A percentile compares a stretch with the other conserved stretches of the same genome.
phyloP scores from a whole-genome alignment of 2,888 invertebrate genomes.

The Nomada ferruginata region DNA sequence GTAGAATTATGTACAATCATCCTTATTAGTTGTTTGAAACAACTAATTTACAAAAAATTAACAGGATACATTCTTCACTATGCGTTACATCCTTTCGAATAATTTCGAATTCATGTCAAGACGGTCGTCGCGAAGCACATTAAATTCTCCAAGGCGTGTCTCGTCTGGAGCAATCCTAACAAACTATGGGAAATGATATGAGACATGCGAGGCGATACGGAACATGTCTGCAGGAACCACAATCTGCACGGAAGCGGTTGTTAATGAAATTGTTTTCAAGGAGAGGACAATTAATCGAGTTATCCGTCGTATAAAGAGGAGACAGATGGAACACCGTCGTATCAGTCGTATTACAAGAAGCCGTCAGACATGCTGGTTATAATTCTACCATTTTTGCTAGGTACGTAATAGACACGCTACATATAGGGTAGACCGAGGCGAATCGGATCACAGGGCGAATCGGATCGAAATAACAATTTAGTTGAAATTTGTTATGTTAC shows the following conservation, averaged over 20 bases:
- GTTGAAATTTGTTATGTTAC: too few species aligned
- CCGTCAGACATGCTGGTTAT: conserved; percentile 58
- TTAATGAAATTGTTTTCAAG: conserved; percentile 69
- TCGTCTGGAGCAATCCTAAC: conserved; percentile 9
- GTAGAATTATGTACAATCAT: too few species aligned
- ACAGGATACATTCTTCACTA: not conserved
- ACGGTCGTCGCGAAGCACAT: not conserved
- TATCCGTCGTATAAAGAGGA: conserved; percentile 65
- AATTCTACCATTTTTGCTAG: conserved; percentile 66
- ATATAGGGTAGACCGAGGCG: not conserved
- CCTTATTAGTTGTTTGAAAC: too few species aligned
- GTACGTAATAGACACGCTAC: conserved; percentile 43
- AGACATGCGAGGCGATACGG: conserved; percentile 36
- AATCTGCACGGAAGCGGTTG: conserved; percentile 60
- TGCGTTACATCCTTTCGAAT: not conserved
- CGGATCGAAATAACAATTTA: too few species aligned
- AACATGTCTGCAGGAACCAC: conserved; percentile 54
- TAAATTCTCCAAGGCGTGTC: conserved; percentile 2
- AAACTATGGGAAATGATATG: conserved; percentile 46
- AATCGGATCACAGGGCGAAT: too few species aligned
- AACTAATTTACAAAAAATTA: not conserved
- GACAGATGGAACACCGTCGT: conserved; percentile 30
- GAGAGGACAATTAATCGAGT: conserved; percentile 63
- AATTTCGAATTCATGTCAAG: not conserved
- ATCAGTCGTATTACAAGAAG: conserved; percentile 52